Conservation (phyloP, 2,888 invertebrate genomes). For the Hedychridium roseum region DNA sequence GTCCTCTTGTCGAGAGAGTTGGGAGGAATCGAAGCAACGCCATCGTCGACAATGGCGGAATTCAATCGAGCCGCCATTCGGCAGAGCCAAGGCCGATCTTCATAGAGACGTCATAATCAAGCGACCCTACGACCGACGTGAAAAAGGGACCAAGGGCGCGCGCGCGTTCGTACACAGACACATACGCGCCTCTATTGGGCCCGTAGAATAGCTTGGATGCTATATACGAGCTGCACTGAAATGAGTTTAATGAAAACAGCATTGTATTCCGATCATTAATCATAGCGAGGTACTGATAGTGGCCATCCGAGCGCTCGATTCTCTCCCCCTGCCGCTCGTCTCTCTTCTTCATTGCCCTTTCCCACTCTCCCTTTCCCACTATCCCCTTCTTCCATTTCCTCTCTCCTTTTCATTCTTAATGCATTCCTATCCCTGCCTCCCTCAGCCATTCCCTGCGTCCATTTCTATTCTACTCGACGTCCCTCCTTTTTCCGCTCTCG, state of each 20-base stretch:
- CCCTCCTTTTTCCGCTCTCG: no score
- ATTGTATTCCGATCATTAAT: slow-evolving; percentile 62
- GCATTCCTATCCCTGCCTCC: slow-evolving; percentile 27
- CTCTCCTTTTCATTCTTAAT: slow-evolving; percentile 19
- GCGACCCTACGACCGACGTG: slow-evolving; percentile 37
- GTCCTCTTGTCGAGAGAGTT: no score
- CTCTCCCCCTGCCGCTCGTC: slow-evolving; percentile 18
- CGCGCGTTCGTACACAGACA: slow-evolving; percentile 12
- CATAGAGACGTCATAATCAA: slow-evolving; percentile 58
- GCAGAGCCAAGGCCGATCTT: slow-evolving; percentile 32
- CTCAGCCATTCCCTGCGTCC: slow-evolving; percentile 12
- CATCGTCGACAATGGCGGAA: slow-evolving; percentile 36
- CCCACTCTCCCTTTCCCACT: slow-evolving; percentile 21
- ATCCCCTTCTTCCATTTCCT: slow-evolving; percentile 23
- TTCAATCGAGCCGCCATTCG: slow-evolving; percentile 35
- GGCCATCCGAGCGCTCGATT: slow-evolving; percentile 50
- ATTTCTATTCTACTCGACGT: slow-evolving; percentile 8
- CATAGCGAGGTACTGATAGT: slow-evolving; percentile 60
- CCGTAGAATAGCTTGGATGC: slow-evolving; percentile 42
- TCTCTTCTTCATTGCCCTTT: slow-evolving; percentile 23
- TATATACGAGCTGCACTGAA: slow-evolving; percentile 51
- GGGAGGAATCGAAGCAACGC: slow-evolving; percentile 22
- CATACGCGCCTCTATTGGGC: no score
- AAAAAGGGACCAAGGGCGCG: slow-evolving; percentile 46
- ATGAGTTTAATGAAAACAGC: slow-evolving; percentile 64